phyloP scores from a whole-genome alignment of 2,113 vertebrate species.

The Scalopus aquaticus region DNA sequence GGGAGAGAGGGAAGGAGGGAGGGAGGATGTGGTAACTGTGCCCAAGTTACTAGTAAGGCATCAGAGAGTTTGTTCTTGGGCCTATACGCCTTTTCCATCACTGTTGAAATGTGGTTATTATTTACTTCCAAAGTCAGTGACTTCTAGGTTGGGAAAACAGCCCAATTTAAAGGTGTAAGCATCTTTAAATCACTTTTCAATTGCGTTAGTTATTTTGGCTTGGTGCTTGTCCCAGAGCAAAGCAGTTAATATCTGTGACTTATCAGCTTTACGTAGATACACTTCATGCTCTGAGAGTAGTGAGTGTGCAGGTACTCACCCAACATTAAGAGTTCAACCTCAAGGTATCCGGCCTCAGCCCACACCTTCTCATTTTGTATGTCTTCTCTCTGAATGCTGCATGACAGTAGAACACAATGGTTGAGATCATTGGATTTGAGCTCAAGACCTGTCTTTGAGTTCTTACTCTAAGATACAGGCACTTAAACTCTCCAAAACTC shows the following conservation, averaged over 20 bases:
- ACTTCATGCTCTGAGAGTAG: too few relatives aligned
- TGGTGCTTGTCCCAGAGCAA: background rate
- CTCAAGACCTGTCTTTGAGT: background rate
- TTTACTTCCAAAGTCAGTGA: background rate
- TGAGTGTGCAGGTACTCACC: background rate
- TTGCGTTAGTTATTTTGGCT: background rate
- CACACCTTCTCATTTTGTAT: background rate
- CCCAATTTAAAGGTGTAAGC: background rate
- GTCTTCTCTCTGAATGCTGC: background rate
- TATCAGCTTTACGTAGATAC: fast-evolving
- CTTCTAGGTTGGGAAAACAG: background rate
- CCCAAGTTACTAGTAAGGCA: background rate
- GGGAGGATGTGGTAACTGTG: background rate
- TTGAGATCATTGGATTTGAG: background rate
- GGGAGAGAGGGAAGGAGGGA: background rate
- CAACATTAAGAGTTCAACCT: background rate
- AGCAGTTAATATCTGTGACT: background rate
- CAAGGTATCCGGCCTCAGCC: background rate
- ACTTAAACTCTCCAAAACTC: background rate
- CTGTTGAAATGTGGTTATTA: background rate
- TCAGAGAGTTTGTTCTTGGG: too few relatives aligned
- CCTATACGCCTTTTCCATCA: background rate
- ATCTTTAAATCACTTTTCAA: background rate
- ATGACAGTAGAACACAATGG: background rate
- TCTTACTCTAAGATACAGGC: background rate